These are phyloP conservation scores for Eidolon helvum DNA, from an alignment of 2,113 vertebrate genomes.

Conservation along the genomic window DNA sequence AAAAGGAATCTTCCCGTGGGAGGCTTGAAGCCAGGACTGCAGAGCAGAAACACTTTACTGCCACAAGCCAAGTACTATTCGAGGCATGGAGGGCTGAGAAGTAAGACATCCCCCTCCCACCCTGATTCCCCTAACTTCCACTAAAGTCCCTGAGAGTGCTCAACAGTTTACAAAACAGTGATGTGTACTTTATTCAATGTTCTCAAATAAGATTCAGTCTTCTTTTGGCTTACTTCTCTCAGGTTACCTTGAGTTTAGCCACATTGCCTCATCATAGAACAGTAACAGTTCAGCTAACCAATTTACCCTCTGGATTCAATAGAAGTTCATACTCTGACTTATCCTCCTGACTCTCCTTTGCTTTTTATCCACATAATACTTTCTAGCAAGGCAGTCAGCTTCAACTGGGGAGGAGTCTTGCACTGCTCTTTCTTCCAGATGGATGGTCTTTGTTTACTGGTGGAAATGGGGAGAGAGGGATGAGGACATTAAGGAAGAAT, in stretches of 20 bases:
- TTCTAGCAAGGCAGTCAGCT: background rate
- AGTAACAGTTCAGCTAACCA: background rate
- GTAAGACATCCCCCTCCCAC: constrained; percentile 71
- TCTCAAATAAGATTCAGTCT: background rate
- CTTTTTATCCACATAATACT: background rate
- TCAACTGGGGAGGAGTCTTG: background rate
- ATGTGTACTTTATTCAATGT: background rate
- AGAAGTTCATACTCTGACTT: background rate
- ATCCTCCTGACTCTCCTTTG: background rate
- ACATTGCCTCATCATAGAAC: background rate
- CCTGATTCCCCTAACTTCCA: background rate
- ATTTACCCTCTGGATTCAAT: background rate
- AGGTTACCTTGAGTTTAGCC: background rate
- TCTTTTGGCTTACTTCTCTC: background rate
- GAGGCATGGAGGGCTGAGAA: constrained; percentile 81
- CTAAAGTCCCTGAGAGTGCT: background rate
- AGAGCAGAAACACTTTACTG: constrained; percentile 73
- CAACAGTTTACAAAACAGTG: background rate
- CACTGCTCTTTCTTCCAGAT: background rate
- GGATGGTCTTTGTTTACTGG: background rate
- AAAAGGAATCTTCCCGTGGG: constrained; percentile 78
- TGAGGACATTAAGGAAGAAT: background rate
- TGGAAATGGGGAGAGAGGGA: background rate
- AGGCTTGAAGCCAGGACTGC: constrained; percentile 66
- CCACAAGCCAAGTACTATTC: constrained; percentile 84